Evolutionary conservation across 2,888 invertebrate species (phyloP).

Genomic region (Apodemia hepburni): DNA sequence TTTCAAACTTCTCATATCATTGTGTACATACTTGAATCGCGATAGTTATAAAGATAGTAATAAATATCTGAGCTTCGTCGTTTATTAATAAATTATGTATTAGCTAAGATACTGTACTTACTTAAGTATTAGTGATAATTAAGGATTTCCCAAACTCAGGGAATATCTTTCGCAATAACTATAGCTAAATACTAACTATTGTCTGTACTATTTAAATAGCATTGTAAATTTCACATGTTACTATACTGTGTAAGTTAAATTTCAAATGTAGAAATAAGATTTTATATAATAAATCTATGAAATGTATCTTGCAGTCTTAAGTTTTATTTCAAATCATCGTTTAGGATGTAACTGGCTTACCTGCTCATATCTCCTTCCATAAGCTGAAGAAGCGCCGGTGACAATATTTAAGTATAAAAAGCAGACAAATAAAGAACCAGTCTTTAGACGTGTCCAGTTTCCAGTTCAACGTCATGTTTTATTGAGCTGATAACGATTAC

Average conservation of each 20-base stretch:
- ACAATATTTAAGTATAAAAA: too few relatives aligned
- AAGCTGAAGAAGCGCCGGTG: too few relatives aligned
- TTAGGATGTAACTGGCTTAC: too few relatives aligned
- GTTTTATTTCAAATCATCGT: conserved; percentile 43
- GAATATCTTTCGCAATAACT: conserved; percentile 75
- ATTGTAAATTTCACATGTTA: conserved; percentile 79
- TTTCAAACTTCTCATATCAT: conserved; percentile 72
- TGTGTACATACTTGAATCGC: conserved; percentile 68
- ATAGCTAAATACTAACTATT: conserved; percentile 65
- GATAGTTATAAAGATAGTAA: conserved; percentile 65
- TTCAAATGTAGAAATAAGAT: conserved; percentile 75
- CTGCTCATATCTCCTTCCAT: too few relatives aligned
- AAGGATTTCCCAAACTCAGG: conserved; percentile 54
- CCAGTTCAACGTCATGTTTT: too few relatives aligned
- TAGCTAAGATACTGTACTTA: conserved; percentile 66
- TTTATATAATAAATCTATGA: conserved; percentile 80
- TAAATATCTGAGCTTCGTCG: conserved; percentile 78
- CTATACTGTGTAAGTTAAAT: conserved; percentile 69
- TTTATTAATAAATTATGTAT: conserved; percentile 57
- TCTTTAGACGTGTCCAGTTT: too few relatives aligned
- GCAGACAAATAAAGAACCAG: too few relatives aligned
- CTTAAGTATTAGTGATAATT: conserved; percentile 65
- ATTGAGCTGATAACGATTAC: too few relatives aligned
- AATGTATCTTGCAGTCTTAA: conserved; percentile 66
- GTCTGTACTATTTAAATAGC: conserved; percentile 71